Conservation (phyloP, 1,140 invertebrate species). For the Aricia agestis region DNA sequence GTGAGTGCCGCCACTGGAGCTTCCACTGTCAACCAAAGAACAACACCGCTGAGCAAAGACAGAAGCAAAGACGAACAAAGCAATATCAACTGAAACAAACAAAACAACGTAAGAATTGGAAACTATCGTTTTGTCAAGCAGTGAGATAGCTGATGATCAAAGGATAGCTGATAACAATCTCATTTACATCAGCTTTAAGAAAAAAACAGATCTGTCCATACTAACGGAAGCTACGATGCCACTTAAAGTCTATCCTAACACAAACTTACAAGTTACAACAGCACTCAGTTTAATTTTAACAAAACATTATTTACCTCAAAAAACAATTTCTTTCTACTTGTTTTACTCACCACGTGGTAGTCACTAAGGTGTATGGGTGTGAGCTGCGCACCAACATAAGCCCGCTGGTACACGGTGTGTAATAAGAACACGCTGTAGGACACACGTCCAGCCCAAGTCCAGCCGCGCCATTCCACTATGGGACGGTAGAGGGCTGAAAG, state of each 20-base stretch:
- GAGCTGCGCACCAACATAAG: slow-evolving; percentile 35
- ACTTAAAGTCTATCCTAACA: no score
- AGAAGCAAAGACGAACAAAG: slow-evolving; percentile 41
- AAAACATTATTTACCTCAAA: no score
- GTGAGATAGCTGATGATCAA: no score
- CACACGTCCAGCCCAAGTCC: slow-evolving; percentile 53
- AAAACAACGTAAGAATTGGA: no score
- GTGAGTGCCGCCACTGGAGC: slow-evolving; percentile 39
- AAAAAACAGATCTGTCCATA: no score
- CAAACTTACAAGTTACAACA: no score
- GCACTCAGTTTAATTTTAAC: no score
- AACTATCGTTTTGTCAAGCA: no score
- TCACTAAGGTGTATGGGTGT: slow-evolving; percentile 40
- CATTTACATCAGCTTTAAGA: no score
- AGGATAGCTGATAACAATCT: no score
- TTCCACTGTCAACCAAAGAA: slow-evolving; percentile 47
- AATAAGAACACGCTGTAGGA: slow-evolving; percentile 62
- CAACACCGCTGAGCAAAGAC: slow-evolving; percentile 37
- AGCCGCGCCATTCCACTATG: slow-evolving; percentile 64
- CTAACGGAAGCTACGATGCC: no score
- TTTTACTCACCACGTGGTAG: slow-evolving; percentile 48
- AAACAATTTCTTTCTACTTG: no score
- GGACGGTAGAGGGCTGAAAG: slow-evolving; percentile 46
- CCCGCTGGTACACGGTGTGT: slow-evolving; percentile 56
- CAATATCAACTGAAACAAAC: slow-evolving; percentile 38